A percentile compares a stretch with the other conserved stretches of the same genome.
Evolutionary conservation across 1,140 invertebrate genomes (phyloP).

Genomic region (Maconellicoccus hirsutus): DNA sequence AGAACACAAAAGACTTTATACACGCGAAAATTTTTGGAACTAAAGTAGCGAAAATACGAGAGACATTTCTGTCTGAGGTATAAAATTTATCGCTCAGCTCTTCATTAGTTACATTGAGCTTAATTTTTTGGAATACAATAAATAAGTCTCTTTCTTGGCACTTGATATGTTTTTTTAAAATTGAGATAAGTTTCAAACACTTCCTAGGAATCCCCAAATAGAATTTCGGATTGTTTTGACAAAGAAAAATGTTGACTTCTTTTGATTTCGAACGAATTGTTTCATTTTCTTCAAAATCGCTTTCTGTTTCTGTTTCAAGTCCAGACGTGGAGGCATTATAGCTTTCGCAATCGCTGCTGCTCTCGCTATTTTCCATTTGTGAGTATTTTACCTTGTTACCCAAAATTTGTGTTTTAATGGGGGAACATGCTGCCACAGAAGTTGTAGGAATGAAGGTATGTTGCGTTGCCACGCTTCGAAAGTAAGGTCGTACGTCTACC

Average conservation of each 20-base stretch:
- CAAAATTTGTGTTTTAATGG: too few relatives aligned
- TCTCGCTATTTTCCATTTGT: too few relatives aligned
- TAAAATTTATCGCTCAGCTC: background rate
- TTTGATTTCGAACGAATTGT: too few relatives aligned
- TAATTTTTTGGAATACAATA: constrained; percentile 9
- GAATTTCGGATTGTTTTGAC: background rate
- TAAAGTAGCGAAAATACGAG: background rate
- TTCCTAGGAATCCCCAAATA: constrained; percentile 12
- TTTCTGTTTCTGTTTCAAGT: too few relatives aligned
- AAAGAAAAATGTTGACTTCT: background rate
- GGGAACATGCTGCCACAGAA: too few relatives aligned
- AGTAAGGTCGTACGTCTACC: too few relatives aligned
- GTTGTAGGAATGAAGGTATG: too few relatives aligned
- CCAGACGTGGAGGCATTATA: too few relatives aligned
- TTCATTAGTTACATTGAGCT: background rate
- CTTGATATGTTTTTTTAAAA: background rate
- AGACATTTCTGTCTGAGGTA: background rate
- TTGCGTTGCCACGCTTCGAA: too few relatives aligned
- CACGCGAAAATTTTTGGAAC: background rate
- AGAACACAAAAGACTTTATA: constrained; percentile 9
- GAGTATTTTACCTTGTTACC: too few relatives aligned
- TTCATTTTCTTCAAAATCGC: too few relatives aligned
- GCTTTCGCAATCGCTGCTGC: too few relatives aligned
- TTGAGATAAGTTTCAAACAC: background rate
- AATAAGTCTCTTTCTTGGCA: background rate